Base-by-base conservation (phyloP, 2,797 vertebrate genomes). In the Dermochelys coriacea region DNA sequence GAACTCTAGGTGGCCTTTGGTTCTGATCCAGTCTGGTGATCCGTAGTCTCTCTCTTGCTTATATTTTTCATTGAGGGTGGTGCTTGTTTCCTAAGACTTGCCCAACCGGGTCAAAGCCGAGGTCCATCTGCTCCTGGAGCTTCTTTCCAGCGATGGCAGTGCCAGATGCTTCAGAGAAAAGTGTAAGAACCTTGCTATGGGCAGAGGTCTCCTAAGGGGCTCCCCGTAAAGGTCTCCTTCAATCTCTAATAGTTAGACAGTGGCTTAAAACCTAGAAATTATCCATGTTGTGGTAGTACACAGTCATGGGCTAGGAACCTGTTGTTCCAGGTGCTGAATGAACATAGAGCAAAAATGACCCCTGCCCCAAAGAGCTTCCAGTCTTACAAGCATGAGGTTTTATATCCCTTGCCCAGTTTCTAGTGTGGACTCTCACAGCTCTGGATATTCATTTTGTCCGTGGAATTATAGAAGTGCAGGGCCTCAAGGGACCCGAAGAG, bases 211-310 rank as follows among this genome's bases (percentile, higher is more conserved):
- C 34, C 15, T 21, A 9, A 37, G 15, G 16, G 61, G 15, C 18
- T n/a, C 34, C 8, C 61, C 18, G 16, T n/a, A n/a, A 68, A 37
- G 31, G 18, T 68, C 61, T 37, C n/a, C n/a, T n/a, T 37, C 18
- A 31, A 3, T 59, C 27, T 27, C 57, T 5, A 61, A 18, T 34
- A 10, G 61, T 68, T 21, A 19, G 64, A 19, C 18, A 37, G 8
- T 16, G 16, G 31, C 61, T n/a, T 68, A 11, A 5, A 37, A 23
- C n/a, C n/a, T 37, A 21, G 59, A 15, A 12, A 12, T 29, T 31
- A 12, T 3, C 27, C 10, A 11, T 34, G 31, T 5, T 5, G 59
- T 3, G 25, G 4, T 68, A 37, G 18, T 4, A 3, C 5, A 4
- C n/a, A 37, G 64, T 21, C 64, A 21, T n/a, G 64, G 64, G 64